Evolutionary conservation across 2,797 vertebrate species (phyloP).

Genomic region (Buceros bicornis): DNA sequence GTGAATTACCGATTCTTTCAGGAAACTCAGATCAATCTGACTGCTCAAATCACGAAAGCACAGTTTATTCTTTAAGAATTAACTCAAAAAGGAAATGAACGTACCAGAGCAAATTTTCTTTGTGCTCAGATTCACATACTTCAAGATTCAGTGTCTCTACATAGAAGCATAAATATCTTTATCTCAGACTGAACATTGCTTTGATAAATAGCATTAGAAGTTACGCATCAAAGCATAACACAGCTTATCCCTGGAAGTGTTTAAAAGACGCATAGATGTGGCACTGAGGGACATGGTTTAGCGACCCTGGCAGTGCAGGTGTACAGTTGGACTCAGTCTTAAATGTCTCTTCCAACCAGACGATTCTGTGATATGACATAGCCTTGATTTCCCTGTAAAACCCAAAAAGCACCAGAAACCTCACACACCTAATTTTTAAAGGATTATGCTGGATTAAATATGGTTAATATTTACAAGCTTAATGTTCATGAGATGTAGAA

Average conservation of each 20-base stretch:
- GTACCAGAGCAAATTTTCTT: neutral
- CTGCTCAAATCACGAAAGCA: neutral
- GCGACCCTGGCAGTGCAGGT: no score
- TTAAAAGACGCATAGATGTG: no score
- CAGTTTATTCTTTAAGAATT: neutral
- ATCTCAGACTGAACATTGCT: neutral
- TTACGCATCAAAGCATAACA: neutral
- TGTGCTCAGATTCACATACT: neutral
- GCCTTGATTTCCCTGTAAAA: neutral
- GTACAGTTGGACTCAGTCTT: no score
- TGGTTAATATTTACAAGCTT: neutral
- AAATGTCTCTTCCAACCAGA: no score
- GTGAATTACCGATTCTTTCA: neutral
- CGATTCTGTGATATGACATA: neutral
- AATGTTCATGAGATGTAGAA: neutral
- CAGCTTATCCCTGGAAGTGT: no score
- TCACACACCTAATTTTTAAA: neutral
- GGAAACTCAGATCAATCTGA: neutral
- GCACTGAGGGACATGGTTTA: no score
- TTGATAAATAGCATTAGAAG: neutral
- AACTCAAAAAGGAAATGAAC: neutral
- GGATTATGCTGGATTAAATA: neutral
- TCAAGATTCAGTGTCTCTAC: neutral
- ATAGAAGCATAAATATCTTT: neutral
- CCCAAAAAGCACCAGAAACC: neutral